phyloP scores from a whole-genome alignment of 2,797 vertebrate species.

The Poeciliopsis presidionis region DNA sequence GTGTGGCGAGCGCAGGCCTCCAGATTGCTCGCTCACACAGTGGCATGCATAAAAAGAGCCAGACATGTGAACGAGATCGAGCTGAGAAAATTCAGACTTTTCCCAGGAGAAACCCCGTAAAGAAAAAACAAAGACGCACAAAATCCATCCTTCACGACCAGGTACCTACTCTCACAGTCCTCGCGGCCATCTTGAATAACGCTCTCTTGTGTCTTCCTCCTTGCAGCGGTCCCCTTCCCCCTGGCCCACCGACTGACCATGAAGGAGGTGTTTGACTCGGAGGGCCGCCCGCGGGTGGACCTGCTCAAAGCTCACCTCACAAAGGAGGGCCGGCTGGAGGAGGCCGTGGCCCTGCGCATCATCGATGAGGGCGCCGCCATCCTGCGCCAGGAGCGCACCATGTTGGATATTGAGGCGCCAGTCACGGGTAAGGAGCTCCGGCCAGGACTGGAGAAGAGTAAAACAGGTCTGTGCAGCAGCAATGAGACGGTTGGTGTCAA shows the following conservation, averaged over 20 bases:
- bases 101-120: background rate
- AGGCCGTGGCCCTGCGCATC: constrained; percentile 84
- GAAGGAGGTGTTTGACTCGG: constrained; percentile 87
- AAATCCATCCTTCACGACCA: no score
- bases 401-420: constrained; percentile 87
- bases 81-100: constrained; percentile 30
- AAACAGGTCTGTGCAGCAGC: background rate
- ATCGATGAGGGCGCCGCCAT: constrained; percentile 85
- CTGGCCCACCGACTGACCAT: constrained; percentile 86
- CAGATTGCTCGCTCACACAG: constrained; percentile 26
- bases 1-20: constrained; percentile 41
- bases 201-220: background rate
- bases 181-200: constrained; percentile 7
- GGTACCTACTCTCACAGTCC: background rate
- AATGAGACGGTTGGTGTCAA: background rate
- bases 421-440: constrained; percentile 77
- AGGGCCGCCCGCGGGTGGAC: constrained; percentile 85
- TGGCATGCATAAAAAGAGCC: constrained; percentile 29
- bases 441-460: background rate
- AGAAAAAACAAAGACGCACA: constrained; percentile 3
- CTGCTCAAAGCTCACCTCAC: constrained; percentile 87
- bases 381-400: constrained; percentile 86
- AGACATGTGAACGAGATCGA: constrained; percentile 30
- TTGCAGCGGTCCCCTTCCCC: constrained; percentile 85
- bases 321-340: constrained; percentile 86